A percentile compares a stretch with the other conserved stretches of the same genome.
Conservation (phyloP, 2,797 vertebrate genomes). For the Cossypha dichroa region DNA sequence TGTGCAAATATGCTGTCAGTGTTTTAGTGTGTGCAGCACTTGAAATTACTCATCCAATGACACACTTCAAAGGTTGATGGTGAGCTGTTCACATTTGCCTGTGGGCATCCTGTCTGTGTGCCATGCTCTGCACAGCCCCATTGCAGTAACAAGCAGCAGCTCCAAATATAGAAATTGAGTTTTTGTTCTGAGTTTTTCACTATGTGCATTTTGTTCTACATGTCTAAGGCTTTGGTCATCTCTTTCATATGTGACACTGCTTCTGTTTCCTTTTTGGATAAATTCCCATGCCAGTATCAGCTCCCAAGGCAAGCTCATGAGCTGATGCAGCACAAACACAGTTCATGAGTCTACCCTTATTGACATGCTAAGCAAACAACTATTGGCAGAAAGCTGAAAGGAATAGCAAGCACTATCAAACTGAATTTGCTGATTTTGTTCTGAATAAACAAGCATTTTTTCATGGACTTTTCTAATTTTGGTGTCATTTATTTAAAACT, state of each 20-base stretch:
- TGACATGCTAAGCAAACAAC: background rate
- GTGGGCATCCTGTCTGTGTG: background rate
- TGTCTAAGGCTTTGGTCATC: background rate
- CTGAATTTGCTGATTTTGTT: background rate
- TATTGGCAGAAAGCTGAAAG: background rate
- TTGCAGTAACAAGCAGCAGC: background rate
- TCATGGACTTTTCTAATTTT: background rate
- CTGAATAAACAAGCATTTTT: background rate
- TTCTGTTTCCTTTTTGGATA: background rate
- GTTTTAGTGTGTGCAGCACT: background rate
- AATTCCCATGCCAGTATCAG: background rate
- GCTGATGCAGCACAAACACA: background rate
- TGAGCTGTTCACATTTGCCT: background rate
- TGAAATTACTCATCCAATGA: background rate
- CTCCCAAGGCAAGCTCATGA: background rate
- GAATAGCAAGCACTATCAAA: background rate
- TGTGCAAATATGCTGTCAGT: background rate
- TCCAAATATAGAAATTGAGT: background rate
- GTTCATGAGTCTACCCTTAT: background rate
- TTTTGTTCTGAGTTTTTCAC: background rate
- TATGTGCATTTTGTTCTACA: background rate
- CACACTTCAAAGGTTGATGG: background rate
- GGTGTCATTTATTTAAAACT: background rate
- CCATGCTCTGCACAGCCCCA: background rate
- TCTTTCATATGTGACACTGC: background rate